Percentiles rank a stretch among this genome's conserved stretches.
These are phyloP conservation scores for Hypena proboscidalis DNA, from an alignment of 2,888 invertebrate species.

Conservation along the genomic window DNA sequence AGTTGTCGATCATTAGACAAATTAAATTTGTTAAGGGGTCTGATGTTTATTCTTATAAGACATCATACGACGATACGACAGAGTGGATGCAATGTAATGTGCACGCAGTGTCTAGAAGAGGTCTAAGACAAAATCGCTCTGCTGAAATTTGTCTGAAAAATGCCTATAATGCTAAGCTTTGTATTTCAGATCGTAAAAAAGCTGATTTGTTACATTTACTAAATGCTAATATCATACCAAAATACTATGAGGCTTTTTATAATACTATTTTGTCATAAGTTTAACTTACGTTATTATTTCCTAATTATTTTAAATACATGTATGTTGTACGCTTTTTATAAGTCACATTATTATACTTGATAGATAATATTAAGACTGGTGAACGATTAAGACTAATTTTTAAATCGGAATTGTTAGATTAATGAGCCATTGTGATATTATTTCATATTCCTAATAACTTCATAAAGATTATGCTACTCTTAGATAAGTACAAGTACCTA, in stretches of 20 bases:
- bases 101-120: too few species aligned
- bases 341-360: constrained; percentile 1
- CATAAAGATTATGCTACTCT: constrained; percentile 1
- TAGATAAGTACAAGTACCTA: constrained; percentile 1
- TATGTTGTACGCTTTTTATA: constrained; percentile 1
- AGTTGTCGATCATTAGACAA: too few species aligned
- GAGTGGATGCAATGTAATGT: too few species aligned
- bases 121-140: too few species aligned
- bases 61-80: too few species aligned
- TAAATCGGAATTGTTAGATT: constrained; percentile 1
- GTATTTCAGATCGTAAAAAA: constrained; percentile 2
- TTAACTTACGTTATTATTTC: constrained; percentile 2
- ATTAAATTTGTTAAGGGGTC: too few species aligned
- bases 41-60: too few species aligned
- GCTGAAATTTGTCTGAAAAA: too few species aligned
- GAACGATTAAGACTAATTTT: constrained; percentile 1
- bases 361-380: constrained; percentile 1
- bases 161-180: too few species aligned
- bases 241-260: constrained; percentile 3
- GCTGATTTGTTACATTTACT: neutral
- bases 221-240: constrained; percentile 4
- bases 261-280: constrained; percentile 4
- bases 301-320: neutral
- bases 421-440: constrained; percentile 1
- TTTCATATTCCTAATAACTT: neutral